Evolutionary conservation across 92 coral and sea anemone genomes (phyloP).

Genomic region (Palythoa heliodiscus): DNA sequence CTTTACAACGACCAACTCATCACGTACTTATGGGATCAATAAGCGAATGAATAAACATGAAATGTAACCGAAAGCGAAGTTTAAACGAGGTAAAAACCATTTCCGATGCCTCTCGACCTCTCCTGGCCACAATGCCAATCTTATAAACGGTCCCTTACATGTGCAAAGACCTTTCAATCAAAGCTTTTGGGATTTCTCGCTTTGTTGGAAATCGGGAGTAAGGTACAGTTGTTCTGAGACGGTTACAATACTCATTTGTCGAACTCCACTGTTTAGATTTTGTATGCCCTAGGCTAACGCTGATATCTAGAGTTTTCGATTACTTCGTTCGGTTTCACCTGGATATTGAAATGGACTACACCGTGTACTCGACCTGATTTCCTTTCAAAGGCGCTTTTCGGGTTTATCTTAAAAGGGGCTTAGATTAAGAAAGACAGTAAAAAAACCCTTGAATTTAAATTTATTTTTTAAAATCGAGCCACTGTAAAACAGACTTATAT

Average conservation of each 20-base stretch:
- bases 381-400: background rate
- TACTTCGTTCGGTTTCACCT: background rate
- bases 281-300: background rate
- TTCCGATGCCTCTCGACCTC: slow-evolving; percentile 16
- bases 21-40: background rate
- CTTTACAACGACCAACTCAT: background rate
- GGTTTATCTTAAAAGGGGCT: background rate
- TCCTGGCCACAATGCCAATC: background rate
- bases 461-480: background rate
- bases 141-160: background rate
- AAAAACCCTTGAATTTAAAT: background rate
- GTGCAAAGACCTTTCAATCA: background rate
- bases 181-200: background rate
- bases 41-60: background rate
- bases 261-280: background rate
- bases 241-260: background rate
- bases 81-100: slow-evolving; percentile 14
- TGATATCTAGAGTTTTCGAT: background rate
- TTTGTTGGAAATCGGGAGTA: background rate
- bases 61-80: background rate
- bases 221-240: background rate
- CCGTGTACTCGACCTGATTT: background rate
- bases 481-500: background rate
- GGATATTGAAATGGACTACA: background rate
- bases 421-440: background rate